Evolutionary conservation across 2,797 vertebrate species (phyloP).

Genomic region (Gymnoscopelus microlampas): DNA sequence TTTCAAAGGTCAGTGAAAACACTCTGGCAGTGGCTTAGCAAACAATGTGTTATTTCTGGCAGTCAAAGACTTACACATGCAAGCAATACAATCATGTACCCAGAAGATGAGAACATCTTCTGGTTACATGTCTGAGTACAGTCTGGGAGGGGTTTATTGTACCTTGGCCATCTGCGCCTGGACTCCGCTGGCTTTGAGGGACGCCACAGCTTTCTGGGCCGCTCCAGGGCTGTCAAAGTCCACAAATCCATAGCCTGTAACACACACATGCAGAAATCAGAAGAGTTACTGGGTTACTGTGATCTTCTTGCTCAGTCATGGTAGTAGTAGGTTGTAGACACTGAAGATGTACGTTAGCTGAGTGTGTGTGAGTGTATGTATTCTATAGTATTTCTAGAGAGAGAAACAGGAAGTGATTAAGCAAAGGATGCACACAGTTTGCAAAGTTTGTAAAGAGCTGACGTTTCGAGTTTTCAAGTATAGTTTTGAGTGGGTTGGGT

Average conservation of each 20-base stretch:
- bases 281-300: background rate
- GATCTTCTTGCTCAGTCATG: too few species aligned
- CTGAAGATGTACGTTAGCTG: too few species aligned
- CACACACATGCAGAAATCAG: conserved; percentile 47
- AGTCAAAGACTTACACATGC: too few species aligned
- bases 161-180: conserved; percentile 99
- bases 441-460: conserved; percentile 3
- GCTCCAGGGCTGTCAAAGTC: conserved; percentile 98
- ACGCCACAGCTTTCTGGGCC: conserved; percentile 97
- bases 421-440: background rate
- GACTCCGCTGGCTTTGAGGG: conserved; percentile 97
- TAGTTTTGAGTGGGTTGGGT: conserved; percentile 40
- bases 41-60: too few species aligned
- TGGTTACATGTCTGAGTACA: too few species aligned
- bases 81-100: conserved; percentile 17
- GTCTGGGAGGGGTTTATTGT: conserved; percentile 56
- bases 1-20: too few species aligned
- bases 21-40: too few species aligned
- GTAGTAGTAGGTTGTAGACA: too few species aligned
- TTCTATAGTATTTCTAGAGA: too few species aligned
- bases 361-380: too few species aligned
- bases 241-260: conserved; percentile 95
- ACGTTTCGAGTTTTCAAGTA: conserved; percentile 49
- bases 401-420: too few species aligned
- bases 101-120: conserved; percentile 13